Base-by-base conservation (phyloP, 2,888 invertebrate species). In the Drosophila hawaiiensis region DNA sequence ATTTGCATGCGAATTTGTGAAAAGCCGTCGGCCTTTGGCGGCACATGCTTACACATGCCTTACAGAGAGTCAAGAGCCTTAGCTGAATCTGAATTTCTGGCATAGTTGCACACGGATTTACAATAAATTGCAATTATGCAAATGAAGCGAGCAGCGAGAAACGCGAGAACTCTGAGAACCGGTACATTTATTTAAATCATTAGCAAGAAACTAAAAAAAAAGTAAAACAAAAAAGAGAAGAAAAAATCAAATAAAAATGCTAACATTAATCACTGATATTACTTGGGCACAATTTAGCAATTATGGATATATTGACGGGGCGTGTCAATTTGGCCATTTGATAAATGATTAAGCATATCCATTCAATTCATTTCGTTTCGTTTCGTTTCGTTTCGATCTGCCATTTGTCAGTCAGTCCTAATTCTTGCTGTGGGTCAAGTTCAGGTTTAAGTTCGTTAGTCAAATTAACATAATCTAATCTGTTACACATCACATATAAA, bases 91-190 rank as follows among this genome's bases (percentile, higher is more conserved):
- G 61, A 82, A 89, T 89, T 84, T 86, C 74, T 89, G 68, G 83
- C 82, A 84, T 86, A 76, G 81, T 86, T 86, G 81, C 86, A 84
- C 86, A 77, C 83, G 80, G 87, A 76, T 80, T 87, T 84, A 88
- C 87, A 88, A 83, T 73, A 85, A 88, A 89, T 85, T 85, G 88
- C 87, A 89, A 88, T 88, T 88, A 88, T 88, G 90, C 84, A 88
- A 88, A 88, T 87, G 61, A 67, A 61, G 35, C 55, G 47, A 62
- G 50, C 28, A 62, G 49, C 63, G 52, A 69, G 59, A 61, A 71
- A 28, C 61, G 16, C 37, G 56, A 54, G 50, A 66, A 35, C 29
- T 52, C 35, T 39, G 56, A 64, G 58, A 74, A 65, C 66, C 68
- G 63, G 76, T 58, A 71, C 54, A 67, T 76, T 76, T 55, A 64